Evolutionary conservation across 2,113 vertebrate genomes (phyloP).

Genomic region (Saimiri boliviensis): DNA sequence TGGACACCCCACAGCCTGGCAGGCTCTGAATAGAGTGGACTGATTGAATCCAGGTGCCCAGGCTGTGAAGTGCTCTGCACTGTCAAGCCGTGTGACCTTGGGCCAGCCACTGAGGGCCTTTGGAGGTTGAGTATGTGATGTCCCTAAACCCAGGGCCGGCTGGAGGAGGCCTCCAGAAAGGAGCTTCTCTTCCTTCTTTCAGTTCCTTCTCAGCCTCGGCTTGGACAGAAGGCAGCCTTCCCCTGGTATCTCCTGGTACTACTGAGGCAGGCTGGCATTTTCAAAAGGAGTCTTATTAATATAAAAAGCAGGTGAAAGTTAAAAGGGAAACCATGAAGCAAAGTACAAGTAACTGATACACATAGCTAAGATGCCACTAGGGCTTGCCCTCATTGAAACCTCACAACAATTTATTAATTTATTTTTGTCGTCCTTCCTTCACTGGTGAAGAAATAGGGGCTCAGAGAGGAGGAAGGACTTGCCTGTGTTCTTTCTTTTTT

Average conservation of each 20-base stretch:
- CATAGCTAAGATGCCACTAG: neutral
- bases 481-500: neutral
- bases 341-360: neutral
- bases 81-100: neutral
- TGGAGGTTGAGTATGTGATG: rapidly evolving
- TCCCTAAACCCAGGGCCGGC: neutral
- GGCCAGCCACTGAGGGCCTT: neutral
- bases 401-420: neutral
- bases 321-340: neutral
- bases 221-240: neutral
- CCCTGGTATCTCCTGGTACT: neutral
- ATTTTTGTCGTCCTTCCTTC: neutral
- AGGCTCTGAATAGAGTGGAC: neutral
- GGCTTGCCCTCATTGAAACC: neutral
- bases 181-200: neutral
- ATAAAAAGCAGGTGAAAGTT: neutral
- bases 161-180: too few relatives aligned
- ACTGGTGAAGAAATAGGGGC: neutral
- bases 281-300: neutral
- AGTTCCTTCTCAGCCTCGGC: neutral
- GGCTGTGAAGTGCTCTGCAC: neutral
- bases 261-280: neutral
- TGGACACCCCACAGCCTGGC: too few relatives aligned
- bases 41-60: neutral
- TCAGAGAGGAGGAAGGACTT: neutral